Evolutionary conservation across 2,797 vertebrate species (phyloP).

Genomic region (Acanthopagrus latus): DNA sequence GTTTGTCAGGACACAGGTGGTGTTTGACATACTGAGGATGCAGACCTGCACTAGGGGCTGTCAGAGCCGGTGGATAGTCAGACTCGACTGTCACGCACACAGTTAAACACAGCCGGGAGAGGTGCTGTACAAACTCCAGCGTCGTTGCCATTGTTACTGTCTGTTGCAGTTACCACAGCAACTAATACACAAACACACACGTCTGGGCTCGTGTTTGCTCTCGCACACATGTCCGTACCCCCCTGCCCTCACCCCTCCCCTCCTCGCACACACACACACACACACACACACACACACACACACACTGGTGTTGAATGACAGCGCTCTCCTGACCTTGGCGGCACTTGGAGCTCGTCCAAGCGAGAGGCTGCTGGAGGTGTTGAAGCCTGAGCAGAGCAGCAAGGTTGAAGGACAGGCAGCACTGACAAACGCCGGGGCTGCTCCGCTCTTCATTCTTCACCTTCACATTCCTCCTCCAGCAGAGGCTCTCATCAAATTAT

Average conservation of each 20-base stretch:
- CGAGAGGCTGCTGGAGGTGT: conserved; percentile 63
- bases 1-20: neutral
- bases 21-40: conserved; percentile 17
- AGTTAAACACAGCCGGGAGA: conserved; percentile 22
- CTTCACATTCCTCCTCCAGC: conserved; percentile 56
- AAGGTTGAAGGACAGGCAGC: conserved; percentile 61
- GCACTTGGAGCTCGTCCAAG: conserved; percentile 69
- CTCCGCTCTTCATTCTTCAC: conserved; percentile 55
- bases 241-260: conserved; percentile 20
- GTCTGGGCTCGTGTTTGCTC: conserved; percentile 56
- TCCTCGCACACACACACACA: conserved; percentile 11
- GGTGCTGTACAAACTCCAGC: conserved; percentile 23
- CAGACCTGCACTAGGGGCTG: conserved; percentile 16
- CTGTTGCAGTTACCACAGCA: conserved; percentile 68
- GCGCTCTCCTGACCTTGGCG: conserved; percentile 71
- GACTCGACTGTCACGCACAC: conserved; percentile 7
- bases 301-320: conserved; percentile 61
- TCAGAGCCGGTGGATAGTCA: conserved; percentile 17
- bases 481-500: conserved; percentile 50
- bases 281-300: conserved; percentile 18
- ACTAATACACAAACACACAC: conserved; percentile 70
- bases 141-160: conserved; percentile 56
- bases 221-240: conserved; percentile 41
- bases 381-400: conserved; percentile 59
- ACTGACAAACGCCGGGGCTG: conserved; percentile 47